phyloP scores from a whole-genome alignment of 2,797 vertebrate genomes.

The Limnodromus scolopaceus region DNA sequence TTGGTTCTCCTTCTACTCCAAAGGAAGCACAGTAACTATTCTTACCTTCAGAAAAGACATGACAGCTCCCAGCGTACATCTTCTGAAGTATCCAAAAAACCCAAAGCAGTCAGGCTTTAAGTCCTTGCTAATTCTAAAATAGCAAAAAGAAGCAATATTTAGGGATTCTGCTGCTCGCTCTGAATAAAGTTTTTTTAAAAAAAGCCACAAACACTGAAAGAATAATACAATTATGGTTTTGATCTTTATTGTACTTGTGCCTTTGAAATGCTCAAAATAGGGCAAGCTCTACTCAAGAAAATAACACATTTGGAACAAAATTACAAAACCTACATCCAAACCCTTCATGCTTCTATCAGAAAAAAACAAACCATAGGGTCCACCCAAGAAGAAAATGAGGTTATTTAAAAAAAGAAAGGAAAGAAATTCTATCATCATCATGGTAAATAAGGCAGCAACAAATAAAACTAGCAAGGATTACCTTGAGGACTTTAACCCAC shows the following conservation, averaged over 20 bases:
- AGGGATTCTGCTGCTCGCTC: neutral
- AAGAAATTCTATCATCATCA: neutral
- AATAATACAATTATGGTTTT: neutral
- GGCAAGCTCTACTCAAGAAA: neutral
- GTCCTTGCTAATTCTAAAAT: neutral
- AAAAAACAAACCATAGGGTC: neutral
- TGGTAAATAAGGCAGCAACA: neutral
- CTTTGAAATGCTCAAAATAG: neutral
- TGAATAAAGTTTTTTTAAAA: neutral
- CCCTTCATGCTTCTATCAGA: accelerated
- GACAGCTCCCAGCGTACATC: neutral
- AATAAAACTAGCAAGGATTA: neutral
- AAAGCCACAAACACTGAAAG: neutral
- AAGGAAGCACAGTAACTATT: neutral
- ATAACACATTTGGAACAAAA: neutral
- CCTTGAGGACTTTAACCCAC: neutral
- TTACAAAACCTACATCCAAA: neutral
- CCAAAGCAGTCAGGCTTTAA: neutral
- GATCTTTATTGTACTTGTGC: neutral
- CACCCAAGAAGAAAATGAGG: neutral
- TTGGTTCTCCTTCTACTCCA: neutral
- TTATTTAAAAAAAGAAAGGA: neutral
- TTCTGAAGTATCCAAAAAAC: neutral
- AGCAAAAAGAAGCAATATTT: neutral
- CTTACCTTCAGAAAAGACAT: neutral